Evolutionary conservation across 2,113 vertebrate genomes (phyloP).

Genomic region (Micronycteris hirsuta): DNA sequence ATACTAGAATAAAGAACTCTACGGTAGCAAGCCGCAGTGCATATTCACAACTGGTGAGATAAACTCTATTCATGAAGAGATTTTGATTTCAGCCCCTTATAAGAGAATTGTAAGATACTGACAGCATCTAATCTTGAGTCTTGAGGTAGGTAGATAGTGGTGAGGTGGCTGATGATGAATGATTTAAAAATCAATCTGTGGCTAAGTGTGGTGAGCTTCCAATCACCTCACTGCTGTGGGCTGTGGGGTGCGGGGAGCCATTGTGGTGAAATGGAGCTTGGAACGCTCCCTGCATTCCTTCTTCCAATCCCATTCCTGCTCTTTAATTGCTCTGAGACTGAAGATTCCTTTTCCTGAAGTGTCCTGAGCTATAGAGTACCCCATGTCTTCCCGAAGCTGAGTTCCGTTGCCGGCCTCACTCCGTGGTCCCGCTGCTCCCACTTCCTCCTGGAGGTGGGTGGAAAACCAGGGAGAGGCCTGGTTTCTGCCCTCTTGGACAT

Average conservation of each 20-base stretch:
- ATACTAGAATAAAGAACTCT: not conserved
- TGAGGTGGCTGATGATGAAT: not conserved
- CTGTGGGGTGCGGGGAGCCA: not conserved
- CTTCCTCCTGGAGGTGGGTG: not conserved
- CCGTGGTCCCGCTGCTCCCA: too few species aligned
- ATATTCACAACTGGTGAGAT: not conserved
- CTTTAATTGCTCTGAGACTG: not conserved
- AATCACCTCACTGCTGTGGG: not conserved
- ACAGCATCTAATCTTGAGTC: conserved; percentile 34
- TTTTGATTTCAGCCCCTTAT: conserved; percentile 5
- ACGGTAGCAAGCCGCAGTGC: not conserved
- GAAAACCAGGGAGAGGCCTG: not conserved
- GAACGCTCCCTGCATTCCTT: not conserved
- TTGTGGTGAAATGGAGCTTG: not conserved
- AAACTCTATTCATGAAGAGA: not conserved
- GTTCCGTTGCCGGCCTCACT: not conserved
- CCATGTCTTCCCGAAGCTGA: not conserved
- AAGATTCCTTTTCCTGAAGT: not conserved
- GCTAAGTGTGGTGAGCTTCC: not conserved
- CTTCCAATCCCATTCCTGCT: not conserved
- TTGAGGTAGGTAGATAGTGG: conserved; percentile 21
- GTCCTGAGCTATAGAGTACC: not conserved
- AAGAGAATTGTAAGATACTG: not conserved
- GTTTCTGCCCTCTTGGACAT: not conserved
- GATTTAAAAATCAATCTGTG: conserved; percentile 30